Percentiles rank a stretch among this genome's conserved stretches.
Evolutionary conservation across 2,113 vertebrate genomes (phyloP).

Genomic region (Melanerpes aurifrons): DNA sequence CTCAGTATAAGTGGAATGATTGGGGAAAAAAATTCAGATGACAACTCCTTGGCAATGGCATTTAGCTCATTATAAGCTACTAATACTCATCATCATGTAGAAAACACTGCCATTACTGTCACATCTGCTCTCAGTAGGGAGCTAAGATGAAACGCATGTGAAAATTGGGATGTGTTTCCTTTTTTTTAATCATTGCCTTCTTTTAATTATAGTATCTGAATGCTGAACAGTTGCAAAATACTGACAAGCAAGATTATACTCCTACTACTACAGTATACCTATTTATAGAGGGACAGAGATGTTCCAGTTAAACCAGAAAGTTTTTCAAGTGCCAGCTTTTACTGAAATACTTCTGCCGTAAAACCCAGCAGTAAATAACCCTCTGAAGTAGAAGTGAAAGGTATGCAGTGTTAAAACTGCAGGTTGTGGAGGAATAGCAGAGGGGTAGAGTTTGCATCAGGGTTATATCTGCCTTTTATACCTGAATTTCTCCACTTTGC

Average conservation of each 20-base stretch:
- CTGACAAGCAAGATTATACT: background rate
- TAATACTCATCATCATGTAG: background rate
- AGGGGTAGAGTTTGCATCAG: background rate
- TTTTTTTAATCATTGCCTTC: background rate
- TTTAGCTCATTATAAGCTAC: background rate
- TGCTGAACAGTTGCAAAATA: background rate
- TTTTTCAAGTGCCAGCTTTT: background rate
- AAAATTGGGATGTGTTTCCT: background rate
- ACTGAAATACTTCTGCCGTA: background rate
- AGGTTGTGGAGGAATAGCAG: background rate
- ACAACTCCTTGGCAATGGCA: background rate
- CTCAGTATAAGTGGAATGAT: background rate
- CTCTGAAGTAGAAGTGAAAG: background rate
- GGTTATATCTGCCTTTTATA: background rate
- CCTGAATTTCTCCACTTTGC: background rate
- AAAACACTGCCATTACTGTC: background rate
- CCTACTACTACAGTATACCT: background rate
- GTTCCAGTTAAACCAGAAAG: background rate
- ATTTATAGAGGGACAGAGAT: background rate
- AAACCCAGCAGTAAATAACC: background rate
- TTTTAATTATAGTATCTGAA: background rate
- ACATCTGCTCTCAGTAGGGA: background rate
- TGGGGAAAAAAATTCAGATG: background rate
- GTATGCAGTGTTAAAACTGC: background rate
- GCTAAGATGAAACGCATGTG: background rate